Base-by-base conservation (phyloP, 2,888 invertebrate species). In the Drosophila kambysellisi region DNA sequence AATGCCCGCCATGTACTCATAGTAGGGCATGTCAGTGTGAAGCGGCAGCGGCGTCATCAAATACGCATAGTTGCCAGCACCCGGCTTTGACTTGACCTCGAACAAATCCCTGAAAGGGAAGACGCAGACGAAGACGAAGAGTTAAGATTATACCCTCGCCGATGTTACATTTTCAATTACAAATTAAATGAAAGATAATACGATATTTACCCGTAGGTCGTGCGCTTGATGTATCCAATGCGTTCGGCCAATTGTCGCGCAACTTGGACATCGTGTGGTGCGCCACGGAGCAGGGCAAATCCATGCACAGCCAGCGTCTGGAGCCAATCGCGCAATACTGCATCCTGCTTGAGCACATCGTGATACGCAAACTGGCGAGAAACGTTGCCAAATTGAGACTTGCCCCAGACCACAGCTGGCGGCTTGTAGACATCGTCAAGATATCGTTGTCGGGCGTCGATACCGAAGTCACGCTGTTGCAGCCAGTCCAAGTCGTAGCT, bases 11-110 rank as follows among this genome's bases (percentile, higher is more conserved):
- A 83, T 95, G 88, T 96, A 95, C 74, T 95, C 95, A 83, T 96
- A 96, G 87, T 96, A 97, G 0, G 96, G 96, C 76, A 96, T 93
- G 91, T 97, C 96, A 0, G 95, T 95, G 86, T 97, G 97, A 82
- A 96, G 93, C 72, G 96, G 96, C 37, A 97, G 93, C 53, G 95
- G 94, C 35, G 94, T 94, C 39, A 95, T 95, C 46, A 96, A 92
- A 85, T 96, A 97, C 0, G 97, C 96, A 71, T 96, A 95, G 89
- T 97, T 97, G 53, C 94, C 95, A 0, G 96, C 95, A 73, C 95
- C 95, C 4, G 94, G 92, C 59, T 96, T 96, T 15, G 95, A 94
- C 85, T 94, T 94, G 0, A 96, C 96, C 30, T 94, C 92, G 82
- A 95, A 96, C 78, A 95, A 95, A 52, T 95, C 94, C 0, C 95